Base-by-base conservation (phyloP, 2,888 invertebrate species). In the Pseudolycoriella hygida region DNA sequence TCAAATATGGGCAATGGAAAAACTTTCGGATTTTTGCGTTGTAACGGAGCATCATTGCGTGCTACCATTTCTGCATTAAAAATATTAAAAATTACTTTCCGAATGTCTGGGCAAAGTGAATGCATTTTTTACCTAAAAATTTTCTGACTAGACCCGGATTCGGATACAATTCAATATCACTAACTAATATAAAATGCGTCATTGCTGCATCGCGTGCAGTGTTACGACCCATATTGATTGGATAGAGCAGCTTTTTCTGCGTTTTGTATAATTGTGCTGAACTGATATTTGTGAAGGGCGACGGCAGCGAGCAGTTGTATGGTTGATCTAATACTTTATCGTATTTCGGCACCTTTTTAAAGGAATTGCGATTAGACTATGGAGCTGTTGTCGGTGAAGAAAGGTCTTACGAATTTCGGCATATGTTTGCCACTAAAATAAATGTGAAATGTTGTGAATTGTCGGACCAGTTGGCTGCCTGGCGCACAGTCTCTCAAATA, bases 1-100 rank as follows among this genome's bases (percentile, higher is more conserved):
- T 92, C 92, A 61, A 92, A 93, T 55, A 92, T 80, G 53, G 87
- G 83, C 49, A 92, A 69, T 2, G 89, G 87, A 64, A 83, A 92
- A 47, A 92, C 88, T 66, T 84, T 75, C 19, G 75, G 74, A 52
- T 70, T 70, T 49, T 68, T 68, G 47, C 68, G 65, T 44, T 66
- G 61, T 42, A 84, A 67, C 45, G 83, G 82, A 44, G 74, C 73
- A 50, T 68, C 72, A 54, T 81, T 80, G 54, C 76, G 73, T 18
- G 80, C 77, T 51, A 89, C 77, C 86, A 90, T 85, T 56, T 83
- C 80, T n/a, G n/a, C n/a, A n/a, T n/a, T n/a, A n/a, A n/a, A n/a
- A n/a, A n/a, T n/a, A n/a, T n/a, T n/a, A n/a, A n/a, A n/a, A n/a
- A n/a, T n/a, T n/a, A n/a, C n/a, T n/a, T n/a, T n/a, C n/a, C n/a